Percentiles rank a stretch among this genome's conserved stretches.
Evolutionary conservation across 2,888 invertebrate species (phyloP).

Genomic region (Julus scandinavius): DNA sequence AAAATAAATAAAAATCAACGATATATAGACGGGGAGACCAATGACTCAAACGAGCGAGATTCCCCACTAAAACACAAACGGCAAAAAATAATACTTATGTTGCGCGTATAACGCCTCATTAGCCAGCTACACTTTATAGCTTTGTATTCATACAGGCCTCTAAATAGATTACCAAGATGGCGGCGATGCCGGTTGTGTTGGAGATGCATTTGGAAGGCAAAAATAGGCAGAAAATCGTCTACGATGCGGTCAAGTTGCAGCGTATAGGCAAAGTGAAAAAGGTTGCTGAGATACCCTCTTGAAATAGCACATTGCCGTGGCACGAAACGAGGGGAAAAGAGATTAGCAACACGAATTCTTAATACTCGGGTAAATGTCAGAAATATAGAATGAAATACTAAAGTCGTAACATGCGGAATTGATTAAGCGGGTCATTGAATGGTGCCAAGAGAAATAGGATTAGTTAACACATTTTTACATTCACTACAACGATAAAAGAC

Average conservation of each 20-base stretch:
- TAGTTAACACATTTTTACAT: no score
- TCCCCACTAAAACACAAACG: background rate
- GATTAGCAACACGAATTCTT: background rate
- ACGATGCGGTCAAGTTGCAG: background rate
- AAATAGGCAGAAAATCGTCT: background rate
- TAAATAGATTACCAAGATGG: conserved; percentile 37
- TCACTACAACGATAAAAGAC: no score
- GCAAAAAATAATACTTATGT: conserved; percentile 43
- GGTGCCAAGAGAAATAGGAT: background rate
- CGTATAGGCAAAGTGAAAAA: background rate
- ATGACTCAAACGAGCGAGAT: background rate
- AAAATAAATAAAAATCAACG: conserved; percentile 39
- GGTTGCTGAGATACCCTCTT: background rate
- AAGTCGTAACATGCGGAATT: background rate
- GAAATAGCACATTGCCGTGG: background rate
- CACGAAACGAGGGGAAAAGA: background rate
- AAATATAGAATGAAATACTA: background rate
- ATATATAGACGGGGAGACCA: conserved; percentile 3
- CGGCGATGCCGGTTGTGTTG: background rate
- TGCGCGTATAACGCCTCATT: conserved; percentile 40
- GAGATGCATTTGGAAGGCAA: background rate
- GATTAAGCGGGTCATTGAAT: background rate
- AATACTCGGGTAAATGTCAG: background rate
- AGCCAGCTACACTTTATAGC: conserved; percentile 36
- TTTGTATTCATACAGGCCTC: background rate